Conservation (phyloP, 2,797 vertebrate genomes). For the Alca torda region DNA sequence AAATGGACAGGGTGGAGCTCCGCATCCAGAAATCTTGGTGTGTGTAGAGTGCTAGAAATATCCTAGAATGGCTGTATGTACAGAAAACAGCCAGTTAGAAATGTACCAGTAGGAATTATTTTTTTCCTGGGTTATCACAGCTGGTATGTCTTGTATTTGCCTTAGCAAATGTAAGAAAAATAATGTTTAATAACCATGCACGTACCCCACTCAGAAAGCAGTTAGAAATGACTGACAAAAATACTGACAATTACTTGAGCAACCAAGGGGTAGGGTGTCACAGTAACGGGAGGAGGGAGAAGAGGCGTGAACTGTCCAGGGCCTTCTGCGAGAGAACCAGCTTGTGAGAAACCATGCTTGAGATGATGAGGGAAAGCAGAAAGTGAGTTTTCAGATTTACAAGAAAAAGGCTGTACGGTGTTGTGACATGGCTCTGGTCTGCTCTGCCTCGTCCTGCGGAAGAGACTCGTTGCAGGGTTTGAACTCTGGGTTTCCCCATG, state of each 20-base stretch:
- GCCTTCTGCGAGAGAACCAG: fast-evolving
- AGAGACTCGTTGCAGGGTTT: neutral
- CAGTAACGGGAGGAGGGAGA: neutral
- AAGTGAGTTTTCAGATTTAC: neutral
- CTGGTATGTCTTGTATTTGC: neutral
- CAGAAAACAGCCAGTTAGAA: neutral
- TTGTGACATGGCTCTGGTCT: fast-evolving
- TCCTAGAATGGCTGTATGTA: fast-evolving
- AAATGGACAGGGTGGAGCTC: neutral
- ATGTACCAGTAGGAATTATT: fast-evolving
- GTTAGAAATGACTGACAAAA: neutral
- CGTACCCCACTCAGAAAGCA: neutral
- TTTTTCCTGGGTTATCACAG: fast-evolving
- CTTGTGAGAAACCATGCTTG: neutral
- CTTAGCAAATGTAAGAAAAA: neutral
- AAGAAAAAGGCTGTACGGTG: fast-evolving
- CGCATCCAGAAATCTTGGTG: neutral
- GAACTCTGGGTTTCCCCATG: fast-evolving
- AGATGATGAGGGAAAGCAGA: neutral
- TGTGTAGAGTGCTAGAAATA: neutral
- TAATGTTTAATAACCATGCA: neutral
- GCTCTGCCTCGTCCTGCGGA: neutral
- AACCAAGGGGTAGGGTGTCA: fast-evolving
- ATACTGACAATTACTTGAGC: fast-evolving
- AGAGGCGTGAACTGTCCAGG: fast-evolving